Base-by-base conservation (phyloP, 2,113 vertebrate genomes). In the Tragelaphus imberbis region DNA sequence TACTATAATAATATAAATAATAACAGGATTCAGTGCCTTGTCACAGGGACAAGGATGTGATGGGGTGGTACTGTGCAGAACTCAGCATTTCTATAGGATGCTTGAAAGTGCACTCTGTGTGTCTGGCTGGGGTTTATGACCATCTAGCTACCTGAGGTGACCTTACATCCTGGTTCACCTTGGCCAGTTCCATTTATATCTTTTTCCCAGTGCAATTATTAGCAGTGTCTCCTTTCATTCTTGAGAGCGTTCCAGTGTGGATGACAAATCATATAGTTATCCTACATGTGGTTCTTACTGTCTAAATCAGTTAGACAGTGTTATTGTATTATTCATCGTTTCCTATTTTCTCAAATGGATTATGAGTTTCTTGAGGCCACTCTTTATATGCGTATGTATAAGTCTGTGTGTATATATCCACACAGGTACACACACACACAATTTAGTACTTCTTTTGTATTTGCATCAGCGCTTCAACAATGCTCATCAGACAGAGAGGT, bases 301-400 rank as follows among this genome's bases (percentile, higher is more conserved):
- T 96, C 61, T 80, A 23, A 58, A 36, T 89, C 58, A 68, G 56
- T 77, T 40, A 71, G 51, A 25, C 28, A 81, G 13, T 47, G 25
- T 79, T 91, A 84, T 30, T 82, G 6, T 23, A 71, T 71, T 91
- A 33, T 51, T 80, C 71, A 88, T 81, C 16, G 71, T 77, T 95
- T 93, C 84, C 33, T 8, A 13, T 88, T 95, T 93, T 94, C 88
- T 75, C 77, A 96, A 81, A 65, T 30, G 19, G 87, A 19, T 77
- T 28, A 6, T 51, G 47, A 56, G 81, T 75, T 89, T 94, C 27
- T 81, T 30, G 97, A 84, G 90, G 44, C 30, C 30, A 44, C 68
- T 93, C 11, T 71, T 3, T 25, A 9, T 49, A 25, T 21, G 3
- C 16, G 12, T 23, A 6, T 49, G 3, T 90, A 6, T 86, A 53